Evolutionary conservation across 1,140 invertebrate genomes (phyloP).

Genomic region (Eubasilissa regina): DNA sequence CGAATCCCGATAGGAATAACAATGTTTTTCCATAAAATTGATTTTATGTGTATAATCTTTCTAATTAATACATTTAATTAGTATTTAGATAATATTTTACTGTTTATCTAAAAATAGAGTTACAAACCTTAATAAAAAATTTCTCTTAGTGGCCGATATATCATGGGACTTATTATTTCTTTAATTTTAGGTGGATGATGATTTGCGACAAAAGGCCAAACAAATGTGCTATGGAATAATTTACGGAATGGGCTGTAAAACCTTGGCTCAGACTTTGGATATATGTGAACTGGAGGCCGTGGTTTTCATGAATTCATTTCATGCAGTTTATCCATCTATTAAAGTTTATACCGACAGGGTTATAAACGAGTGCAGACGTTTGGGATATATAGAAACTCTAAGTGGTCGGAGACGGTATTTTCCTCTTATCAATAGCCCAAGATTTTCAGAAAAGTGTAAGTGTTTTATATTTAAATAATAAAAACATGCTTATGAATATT

Average conservation of each 20-base stretch:
- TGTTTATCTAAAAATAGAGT: too few species aligned
- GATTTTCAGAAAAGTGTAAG: slow-evolving; percentile 72
- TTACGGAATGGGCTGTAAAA: slow-evolving; percentile 95
- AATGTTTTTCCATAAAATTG: too few species aligned
- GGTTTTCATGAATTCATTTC: slow-evolving; percentile 87
- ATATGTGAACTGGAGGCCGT: slow-evolving; percentile 87
- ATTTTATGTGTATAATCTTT: too few species aligned
- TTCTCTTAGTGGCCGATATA: background rate
- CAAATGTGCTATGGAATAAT: slow-evolving; percentile 97
- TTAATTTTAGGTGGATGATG: slow-evolving; percentile 77
- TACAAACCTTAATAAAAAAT: too few species aligned
- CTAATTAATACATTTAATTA: too few species aligned
- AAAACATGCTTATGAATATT: background rate
- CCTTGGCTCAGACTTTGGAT: slow-evolving; percentile 86
- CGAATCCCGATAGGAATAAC: too few species aligned
- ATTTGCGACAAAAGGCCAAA: slow-evolving; percentile 89
- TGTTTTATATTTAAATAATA: slow-evolving; percentile 45
- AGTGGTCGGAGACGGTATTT: slow-evolving; percentile 85
- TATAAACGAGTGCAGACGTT: slow-evolving; percentile 78
- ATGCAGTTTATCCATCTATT: slow-evolving; percentile 84
- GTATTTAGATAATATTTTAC: too few species aligned
- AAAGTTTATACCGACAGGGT: slow-evolving; percentile 78
- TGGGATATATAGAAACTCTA: slow-evolving; percentile 90
- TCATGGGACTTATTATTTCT: background rate
- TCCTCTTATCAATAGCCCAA: slow-evolving; percentile 81